Evolutionary conservation across 2,797 vertebrate species (phyloP).

Genomic region (Anisognathus igniventris): DNA sequence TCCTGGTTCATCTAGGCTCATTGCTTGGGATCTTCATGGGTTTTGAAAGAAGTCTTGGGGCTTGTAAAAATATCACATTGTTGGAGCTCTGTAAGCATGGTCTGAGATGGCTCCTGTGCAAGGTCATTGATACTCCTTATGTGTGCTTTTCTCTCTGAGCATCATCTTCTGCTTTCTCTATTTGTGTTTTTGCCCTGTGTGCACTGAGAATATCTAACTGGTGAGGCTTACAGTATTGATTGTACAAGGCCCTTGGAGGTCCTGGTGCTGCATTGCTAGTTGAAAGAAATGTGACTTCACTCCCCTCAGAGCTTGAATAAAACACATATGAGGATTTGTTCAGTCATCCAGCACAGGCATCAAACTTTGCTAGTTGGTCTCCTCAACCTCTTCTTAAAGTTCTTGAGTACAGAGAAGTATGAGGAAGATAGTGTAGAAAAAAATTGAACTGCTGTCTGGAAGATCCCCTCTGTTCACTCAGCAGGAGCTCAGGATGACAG

Average conservation of each 20-base stretch:
- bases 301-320: neutral
- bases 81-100: neutral
- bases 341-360: neutral
- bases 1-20: neutral
- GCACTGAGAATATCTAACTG: neutral
- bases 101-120: neutral
- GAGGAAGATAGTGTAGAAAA: neutral
- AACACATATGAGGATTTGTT: neutral
- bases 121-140: neutral
- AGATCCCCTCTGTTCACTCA: neutral
- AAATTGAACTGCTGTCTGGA: neutral
- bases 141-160: neutral
- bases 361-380: neutral
- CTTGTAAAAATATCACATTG: neutral
- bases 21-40: neutral
- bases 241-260: neutral
- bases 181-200: fast-evolving
- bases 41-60: neutral
- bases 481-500: neutral
- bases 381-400: neutral
- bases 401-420: neutral
- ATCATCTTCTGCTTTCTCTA: neutral
- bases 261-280: neutral
- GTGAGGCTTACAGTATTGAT: neutral
- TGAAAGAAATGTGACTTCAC: neutral